Evolutionary conservation across 2,797 vertebrate genomes (phyloP).

Genomic region (Remorina albescens): DNA sequence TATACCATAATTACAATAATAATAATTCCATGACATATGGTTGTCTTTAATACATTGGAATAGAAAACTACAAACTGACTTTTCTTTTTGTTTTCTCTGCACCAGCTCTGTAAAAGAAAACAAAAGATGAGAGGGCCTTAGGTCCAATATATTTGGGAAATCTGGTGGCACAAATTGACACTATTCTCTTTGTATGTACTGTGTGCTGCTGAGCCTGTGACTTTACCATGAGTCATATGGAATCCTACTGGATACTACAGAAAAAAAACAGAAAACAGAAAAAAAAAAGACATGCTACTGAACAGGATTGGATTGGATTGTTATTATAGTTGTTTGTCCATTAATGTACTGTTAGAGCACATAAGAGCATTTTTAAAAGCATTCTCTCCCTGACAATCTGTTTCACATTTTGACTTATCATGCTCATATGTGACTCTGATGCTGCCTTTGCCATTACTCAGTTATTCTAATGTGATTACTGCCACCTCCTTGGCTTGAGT

Average conservation of each 20-base stretch:
- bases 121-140: background rate
- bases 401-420: conserved; percentile 23
- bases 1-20: background rate
- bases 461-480: conserved; percentile 73
- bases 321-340: background rate
- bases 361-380: background rate
- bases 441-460: conserved; percentile 48
- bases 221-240: conserved; percentile 31
- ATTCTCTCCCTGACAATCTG: background rate
- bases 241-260: background rate
- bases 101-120: background rate
- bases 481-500: conserved; percentile 67
- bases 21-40: background rate
- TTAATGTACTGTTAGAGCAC: background rate
- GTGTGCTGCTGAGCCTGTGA: conserved; percentile 9
- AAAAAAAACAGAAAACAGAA: too few species aligned
- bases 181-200: conserved; percentile 2
- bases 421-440: conserved; percentile 30
- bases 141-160: conserved; percentile 5
- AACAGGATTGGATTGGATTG: too few species aligned
- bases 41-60: background rate
- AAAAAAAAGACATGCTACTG: too few species aligned
- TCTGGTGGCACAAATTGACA: conserved; percentile 12
- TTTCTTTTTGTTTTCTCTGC: background rate
- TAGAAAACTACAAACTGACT: background rate